A percentile compares a stretch with the other conserved stretches of the same genome.
phyloP scores from a whole-genome alignment of 2,888 invertebrate genomes.

The Bhutanitis thaidina region DNA sequence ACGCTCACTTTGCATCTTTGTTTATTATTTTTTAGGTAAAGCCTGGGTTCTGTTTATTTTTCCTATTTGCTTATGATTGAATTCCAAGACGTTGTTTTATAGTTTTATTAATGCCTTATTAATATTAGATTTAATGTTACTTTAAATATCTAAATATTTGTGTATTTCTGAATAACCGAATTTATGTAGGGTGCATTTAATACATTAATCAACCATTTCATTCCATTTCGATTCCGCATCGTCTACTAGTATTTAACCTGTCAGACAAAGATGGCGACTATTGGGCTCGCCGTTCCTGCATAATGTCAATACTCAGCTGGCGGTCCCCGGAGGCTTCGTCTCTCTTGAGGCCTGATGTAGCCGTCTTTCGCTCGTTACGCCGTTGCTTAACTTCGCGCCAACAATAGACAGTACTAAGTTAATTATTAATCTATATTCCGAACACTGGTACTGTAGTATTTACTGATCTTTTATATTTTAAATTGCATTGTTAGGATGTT shows the following conservation, averaged over 20 bases:
- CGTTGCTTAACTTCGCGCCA: slow-evolving; percentile 28
- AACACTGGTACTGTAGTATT: not conserved
- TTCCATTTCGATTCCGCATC: not conserved
- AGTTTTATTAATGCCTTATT: too few relatives aligned
- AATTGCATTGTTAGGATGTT: not conserved
- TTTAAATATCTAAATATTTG: too few relatives aligned
- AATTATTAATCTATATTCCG: slow-evolving; percentile 17
- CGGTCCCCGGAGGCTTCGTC: slow-evolving; percentile 15
- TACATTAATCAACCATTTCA: too few relatives aligned
- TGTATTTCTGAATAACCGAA: too few relatives aligned
- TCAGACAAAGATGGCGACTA: slow-evolving; percentile 21
- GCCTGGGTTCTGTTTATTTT: too few relatives aligned
- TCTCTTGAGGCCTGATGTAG: slow-evolving; percentile 23
- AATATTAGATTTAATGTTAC: too few relatives aligned
- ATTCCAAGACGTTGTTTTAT: too few relatives aligned
- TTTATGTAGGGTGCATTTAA: too few relatives aligned
- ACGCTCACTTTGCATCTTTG: too few relatives aligned
- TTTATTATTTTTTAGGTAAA: too few relatives aligned
- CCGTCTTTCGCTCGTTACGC: slow-evolving; percentile 24
- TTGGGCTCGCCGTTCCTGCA: slow-evolving; percentile 24
- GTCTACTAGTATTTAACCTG: slow-evolving; percentile 10
- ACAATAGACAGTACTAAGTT: slow-evolving; percentile 18
- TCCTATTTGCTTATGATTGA: too few relatives aligned
- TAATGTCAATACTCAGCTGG: slow-evolving; percentile 28
- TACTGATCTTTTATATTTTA: not conserved